Evolutionary conservation across 2,888 invertebrate species (phyloP).

Genomic region (Dicyrtoma fusca): DNA sequence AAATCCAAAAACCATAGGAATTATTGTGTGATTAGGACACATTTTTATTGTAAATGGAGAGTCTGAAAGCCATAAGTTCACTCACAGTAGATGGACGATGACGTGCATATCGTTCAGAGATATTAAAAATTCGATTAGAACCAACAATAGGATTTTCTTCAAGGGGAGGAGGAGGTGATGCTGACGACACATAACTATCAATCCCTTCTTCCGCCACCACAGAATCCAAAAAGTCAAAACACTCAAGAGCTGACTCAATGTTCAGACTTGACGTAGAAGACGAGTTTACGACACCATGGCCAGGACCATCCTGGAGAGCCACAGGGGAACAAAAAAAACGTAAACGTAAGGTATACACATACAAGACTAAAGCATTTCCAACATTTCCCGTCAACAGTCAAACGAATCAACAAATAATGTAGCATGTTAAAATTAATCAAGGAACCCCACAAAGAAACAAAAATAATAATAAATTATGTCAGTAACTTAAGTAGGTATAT

Average conservation of each 20-base stretch:
- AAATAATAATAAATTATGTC: too few species aligned
- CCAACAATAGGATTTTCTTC: constrained; percentile 52
- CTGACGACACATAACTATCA: constrained; percentile 12
- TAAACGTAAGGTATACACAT: background rate
- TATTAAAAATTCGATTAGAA: constrained; percentile 28
- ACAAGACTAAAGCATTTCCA: background rate
- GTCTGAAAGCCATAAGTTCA: background rate
- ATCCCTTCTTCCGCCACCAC: constrained; percentile 57
- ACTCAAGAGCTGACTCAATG: constrained; percentile 62
- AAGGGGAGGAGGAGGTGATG: constrained; percentile 15
- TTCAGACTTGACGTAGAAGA: constrained; percentile 61
- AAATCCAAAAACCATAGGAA: background rate
- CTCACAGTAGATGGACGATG: constrained; percentile 36
- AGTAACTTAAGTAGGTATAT: too few species aligned
- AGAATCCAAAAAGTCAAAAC: constrained; percentile 63
- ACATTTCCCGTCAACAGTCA: background rate
- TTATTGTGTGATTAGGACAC: too few species aligned
- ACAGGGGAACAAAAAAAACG: background rate
- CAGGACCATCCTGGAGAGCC: constrained; percentile 26
- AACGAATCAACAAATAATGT: background rate
- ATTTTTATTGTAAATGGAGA: background rate
- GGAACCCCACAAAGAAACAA: background rate
- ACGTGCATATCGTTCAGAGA: constrained; percentile 33
- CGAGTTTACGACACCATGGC: constrained; percentile 10
- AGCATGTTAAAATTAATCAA: background rate